These are phyloP conservation scores for Eumacrocentrus americanus DNA, from an alignment of 2,888 invertebrate genomes.

Conservation along the genomic window DNA sequence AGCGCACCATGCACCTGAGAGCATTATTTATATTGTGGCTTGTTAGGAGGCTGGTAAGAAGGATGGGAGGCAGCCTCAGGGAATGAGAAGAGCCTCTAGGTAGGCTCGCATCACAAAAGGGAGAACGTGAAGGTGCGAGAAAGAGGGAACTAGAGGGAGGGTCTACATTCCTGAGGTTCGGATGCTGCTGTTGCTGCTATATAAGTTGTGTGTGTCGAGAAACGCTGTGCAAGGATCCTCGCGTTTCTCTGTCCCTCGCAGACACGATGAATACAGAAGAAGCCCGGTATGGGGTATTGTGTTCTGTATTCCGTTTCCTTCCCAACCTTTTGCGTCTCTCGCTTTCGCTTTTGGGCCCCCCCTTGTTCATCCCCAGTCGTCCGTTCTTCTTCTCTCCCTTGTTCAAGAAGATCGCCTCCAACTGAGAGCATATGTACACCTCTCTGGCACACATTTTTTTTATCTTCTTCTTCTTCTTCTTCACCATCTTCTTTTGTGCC, in stretches of 20 bases:
- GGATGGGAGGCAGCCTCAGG: constrained; percentile 19
- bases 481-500: constrained; percentile 10
- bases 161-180: constrained; percentile 49
- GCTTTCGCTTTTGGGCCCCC: constrained; percentile 3
- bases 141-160: constrained; percentile 32
- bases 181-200: constrained; percentile 27
- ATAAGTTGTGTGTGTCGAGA: constrained; percentile 20
- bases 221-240: constrained; percentile 18
- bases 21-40: constrained; percentile 51
- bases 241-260: constrained; percentile 12
- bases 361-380: constrained; percentile 4
- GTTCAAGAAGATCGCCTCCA: constrained; percentile 3
- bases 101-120: constrained; percentile 6
- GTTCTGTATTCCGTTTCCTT: constrained; percentile 26
- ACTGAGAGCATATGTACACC: constrained; percentile 18
- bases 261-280: constrained; percentile 31
- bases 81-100: constrained; percentile 12
- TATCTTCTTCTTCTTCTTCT: background rate
- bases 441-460: constrained; percentile 15
- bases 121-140: constrained; percentile 26
- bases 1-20: constrained; percentile 42
- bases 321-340: constrained; percentile 18
- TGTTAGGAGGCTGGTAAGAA: constrained; percentile 41
- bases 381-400: background rate
- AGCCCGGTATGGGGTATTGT: constrained; percentile 19